phyloP scores from a whole-genome alignment of 2,113 vertebrate genomes.

The Regulus satrapa region DNA sequence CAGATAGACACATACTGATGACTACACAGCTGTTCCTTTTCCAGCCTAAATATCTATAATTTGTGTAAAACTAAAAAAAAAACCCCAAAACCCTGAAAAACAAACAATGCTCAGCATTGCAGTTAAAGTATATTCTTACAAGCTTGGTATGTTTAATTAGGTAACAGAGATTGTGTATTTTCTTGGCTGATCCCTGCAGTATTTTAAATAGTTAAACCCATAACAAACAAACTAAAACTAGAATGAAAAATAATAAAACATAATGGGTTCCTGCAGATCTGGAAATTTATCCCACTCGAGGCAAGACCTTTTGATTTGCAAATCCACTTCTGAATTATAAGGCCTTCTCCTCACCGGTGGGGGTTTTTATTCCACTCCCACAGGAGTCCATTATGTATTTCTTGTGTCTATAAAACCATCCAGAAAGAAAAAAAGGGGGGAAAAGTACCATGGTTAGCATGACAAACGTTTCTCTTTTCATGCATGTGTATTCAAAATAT shows the following conservation, averaged over 20 bases:
- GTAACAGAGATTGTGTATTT: conserved; percentile 52
- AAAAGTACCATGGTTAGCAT: conserved; percentile 65
- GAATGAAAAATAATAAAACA: conserved; percentile 63
- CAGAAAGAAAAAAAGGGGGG: conserved; percentile 42
- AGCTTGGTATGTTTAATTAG: conserved; percentile 26
- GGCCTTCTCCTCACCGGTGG: conserved; percentile 57
- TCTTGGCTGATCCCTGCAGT: conserved; percentile 39
- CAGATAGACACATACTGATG: background rate
- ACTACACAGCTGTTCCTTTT: background rate
- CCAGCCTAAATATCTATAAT: background rate
- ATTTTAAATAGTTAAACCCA: conserved; percentile 66
- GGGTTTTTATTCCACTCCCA: conserved; percentile 60
- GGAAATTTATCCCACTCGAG: conserved; percentile 62
- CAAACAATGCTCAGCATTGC: background rate
- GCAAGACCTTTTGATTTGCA: conserved; percentile 72
- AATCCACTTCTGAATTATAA: conserved; percentile 70
- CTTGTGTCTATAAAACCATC: conserved; percentile 70
- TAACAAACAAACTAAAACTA: conserved; percentile 57
- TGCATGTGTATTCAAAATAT: conserved; percentile 53
- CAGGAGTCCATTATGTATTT: conserved; percentile 65
- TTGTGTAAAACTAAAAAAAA: background rate
- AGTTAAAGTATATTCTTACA: conserved; percentile 34
- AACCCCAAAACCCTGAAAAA: background rate
- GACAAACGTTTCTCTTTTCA: conserved; percentile 52
- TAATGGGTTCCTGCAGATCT: conserved; percentile 60